Evolutionary conservation across 2,113 vertebrate species (phyloP), one percentile per base, ranked within the genome.

Genomic region (Eretmochelys imbricata): DNA sequence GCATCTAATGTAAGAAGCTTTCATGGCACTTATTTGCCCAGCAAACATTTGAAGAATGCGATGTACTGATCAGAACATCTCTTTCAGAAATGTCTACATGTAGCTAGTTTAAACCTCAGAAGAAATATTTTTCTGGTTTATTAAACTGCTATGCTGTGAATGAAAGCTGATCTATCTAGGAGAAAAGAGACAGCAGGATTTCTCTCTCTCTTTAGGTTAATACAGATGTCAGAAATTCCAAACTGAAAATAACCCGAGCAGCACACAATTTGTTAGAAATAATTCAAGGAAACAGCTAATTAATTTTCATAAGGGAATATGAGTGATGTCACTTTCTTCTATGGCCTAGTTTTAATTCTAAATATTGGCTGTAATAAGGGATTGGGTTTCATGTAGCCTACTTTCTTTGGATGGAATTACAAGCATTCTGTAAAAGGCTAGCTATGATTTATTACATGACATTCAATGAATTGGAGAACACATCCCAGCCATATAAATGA

Each of bases 291-390:
- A 96, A 85, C 81, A 91, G 54, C 54, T 13, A 46, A 89, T 91
- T 46, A 38, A 59, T 95, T 95, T 92, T 95, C 89, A 94, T 91
- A 75, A 62, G 91, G 85, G 80, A 91, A 79, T 29, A 96, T 91
- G 89, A 92, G 14, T 6, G 59, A 82, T 38, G 16, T 82, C 22
- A 29, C 53, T 87, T 76, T 42, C 38, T 89, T 76, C 50, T 82
- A 31, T 93, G 89, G 97, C 83, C 91, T 92, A 96, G 62, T 96
- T 97, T 91, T 80, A 88, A 86, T 93, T 88, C 85, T 80, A 94
- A 96, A 29, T 88, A 89, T 48, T 51, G 42, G 80, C 20, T 75
- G 25, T 25, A 85, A 42, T 75, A 85, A 59, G 65, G 76, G 48
- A 94, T 57, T 53, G 78, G n/a, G 76, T 92, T 89, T 75, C 82